Conservation (phyloP, 2,113 vertebrate genomes). For the Oncorhynchus gorbuscha region DNA sequence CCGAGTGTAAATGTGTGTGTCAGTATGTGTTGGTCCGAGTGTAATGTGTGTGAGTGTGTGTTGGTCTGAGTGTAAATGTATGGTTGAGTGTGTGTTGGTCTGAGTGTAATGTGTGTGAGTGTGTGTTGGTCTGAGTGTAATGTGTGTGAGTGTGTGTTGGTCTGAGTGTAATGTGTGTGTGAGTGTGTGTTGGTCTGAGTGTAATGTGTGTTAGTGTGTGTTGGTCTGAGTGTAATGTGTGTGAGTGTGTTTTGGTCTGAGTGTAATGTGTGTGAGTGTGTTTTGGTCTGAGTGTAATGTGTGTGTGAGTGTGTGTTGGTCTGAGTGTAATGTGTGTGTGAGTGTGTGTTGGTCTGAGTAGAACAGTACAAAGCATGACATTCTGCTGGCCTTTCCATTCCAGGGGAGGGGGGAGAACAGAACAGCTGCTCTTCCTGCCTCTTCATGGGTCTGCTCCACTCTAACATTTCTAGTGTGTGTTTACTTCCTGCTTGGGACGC, state of each 20-base stretch:
- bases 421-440: constrained; percentile 58
- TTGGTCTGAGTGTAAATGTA: neutral
- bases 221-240: neutral
- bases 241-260: no score
- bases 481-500: neutral
- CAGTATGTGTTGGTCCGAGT: no score
- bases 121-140: no score
- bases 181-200: no score
- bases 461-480: constrained; percentile 29
- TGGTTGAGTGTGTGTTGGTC: no score
- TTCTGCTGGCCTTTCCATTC: constrained; percentile 64
- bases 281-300: no score
- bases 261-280: neutral
- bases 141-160: no score
- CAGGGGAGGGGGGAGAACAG: constrained; percentile 32
- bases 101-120: no score
- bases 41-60: neutral
- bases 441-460: constrained; percentile 18
- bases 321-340: no score
- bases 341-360: neutral
- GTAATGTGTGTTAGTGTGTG: neutral
- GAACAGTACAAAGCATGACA: constrained; percentile 61
- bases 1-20: no score
- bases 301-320: no score
- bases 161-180: no score